These are phyloP conservation scores for Tympanoctomys barrerae DNA, from an alignment of 2,797 vertebrate species.

Conservation along the genomic window DNA sequence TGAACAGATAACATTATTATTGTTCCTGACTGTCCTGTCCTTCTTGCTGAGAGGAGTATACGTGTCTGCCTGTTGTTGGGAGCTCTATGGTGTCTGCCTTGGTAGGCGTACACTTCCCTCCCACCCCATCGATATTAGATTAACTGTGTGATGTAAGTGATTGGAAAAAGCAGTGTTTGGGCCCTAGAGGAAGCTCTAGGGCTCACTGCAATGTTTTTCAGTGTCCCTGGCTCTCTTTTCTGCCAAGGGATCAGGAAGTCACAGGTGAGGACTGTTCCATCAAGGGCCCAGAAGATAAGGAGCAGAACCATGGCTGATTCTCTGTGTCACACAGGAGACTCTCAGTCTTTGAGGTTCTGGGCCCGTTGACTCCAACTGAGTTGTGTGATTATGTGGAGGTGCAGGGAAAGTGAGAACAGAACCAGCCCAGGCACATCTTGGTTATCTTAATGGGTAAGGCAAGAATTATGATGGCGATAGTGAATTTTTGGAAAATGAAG, in stretches of 20 bases:
- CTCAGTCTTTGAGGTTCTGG: not conserved
- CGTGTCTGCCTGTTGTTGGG: not conserved
- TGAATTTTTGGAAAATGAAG: constrained; percentile 15
- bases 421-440: too few species aligned
- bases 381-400: not conserved
- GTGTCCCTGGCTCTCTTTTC: not conserved
- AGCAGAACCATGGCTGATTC: not conserved
- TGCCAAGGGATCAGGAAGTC: not conserved
- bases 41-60: not conserved
- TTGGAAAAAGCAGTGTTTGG: not conserved
- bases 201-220: not conserved
- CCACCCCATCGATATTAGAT: accelerated
- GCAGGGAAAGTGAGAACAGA: not conserved
- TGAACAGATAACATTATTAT: not conserved
- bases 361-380: not conserved
- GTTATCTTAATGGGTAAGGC: not conserved
- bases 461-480: not conserved
- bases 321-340: not conserved
- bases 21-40: not conserved
- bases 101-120: not conserved
- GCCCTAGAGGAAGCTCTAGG: not conserved
- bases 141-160: not conserved
- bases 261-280: not conserved
- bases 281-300: not conserved
- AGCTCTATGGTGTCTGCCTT: accelerated